Conservation (phyloP, 2,797 vertebrate species). For the Micromesistius poutassou region DNA sequence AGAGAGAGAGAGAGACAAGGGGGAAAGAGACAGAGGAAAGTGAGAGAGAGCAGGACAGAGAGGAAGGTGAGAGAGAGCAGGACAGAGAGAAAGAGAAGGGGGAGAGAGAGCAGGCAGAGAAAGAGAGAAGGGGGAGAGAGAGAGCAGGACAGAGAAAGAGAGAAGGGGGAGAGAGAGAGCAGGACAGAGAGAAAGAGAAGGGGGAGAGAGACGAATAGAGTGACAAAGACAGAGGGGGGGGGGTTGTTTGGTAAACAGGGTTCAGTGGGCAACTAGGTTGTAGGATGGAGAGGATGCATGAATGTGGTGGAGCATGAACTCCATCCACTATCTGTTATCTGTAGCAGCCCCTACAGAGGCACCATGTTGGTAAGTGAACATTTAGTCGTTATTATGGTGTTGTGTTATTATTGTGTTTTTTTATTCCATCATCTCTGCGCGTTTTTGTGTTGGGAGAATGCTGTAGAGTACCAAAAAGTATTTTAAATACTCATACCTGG, state of each 20-base stretch:
- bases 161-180: slow-evolving; percentile 2
- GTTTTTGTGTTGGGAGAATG: too few relatives aligned
- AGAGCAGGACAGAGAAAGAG: neutral
- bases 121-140: slow-evolving; percentile 3
- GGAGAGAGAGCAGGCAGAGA: neutral
- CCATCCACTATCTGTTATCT: neutral
- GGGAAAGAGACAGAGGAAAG: neutral
- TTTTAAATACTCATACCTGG: neutral
- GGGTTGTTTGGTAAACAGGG: neutral
- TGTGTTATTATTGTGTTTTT: neutral
- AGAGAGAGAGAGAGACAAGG: slow-evolving; percentile 3
- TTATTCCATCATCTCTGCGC: neutral
- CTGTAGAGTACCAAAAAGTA: too few relatives aligned
- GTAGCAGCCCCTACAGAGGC: neutral
- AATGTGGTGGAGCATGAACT: neutral
- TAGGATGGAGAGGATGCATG: neutral
- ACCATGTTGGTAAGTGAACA: neutral
- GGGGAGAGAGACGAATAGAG: neutral
- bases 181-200: too few relatives aligned
- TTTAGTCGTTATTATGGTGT: neutral
- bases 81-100: slow-evolving; percentile 14
- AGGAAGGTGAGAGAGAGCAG: neutral
- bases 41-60: too few relatives aligned
- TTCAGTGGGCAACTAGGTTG: neutral
- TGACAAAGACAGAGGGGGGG: neutral